phyloP scores from a whole-genome alignment of 2,888 invertebrate genomes.

The Caenorhabditis zanzibari region DNA sequence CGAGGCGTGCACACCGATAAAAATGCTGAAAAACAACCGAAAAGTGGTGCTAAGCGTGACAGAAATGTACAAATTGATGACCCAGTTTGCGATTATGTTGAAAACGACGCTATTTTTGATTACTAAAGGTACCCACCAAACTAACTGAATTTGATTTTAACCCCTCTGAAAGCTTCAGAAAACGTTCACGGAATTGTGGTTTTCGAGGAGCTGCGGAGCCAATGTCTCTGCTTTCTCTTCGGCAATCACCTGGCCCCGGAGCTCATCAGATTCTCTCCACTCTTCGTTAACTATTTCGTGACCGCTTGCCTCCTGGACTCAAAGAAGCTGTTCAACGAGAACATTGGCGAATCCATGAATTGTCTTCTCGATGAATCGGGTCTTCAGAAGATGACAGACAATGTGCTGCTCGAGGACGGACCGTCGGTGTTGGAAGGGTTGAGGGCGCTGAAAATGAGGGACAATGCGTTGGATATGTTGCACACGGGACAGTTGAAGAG shows the following conservation, averaged over 20 bases:
- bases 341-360: slow-evolving; percentile 9
- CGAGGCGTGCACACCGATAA: background rate
- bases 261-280: slow-evolving; percentile 29
- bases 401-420: slow-evolving; percentile 38
- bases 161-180: slow-evolving; percentile 19
- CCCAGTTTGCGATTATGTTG: slow-evolving; percentile 56
- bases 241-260: slow-evolving; percentile 30
- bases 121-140: slow-evolving; percentile 29
- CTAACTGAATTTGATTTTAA: background rate
- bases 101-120: slow-evolving; percentile 47
- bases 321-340: slow-evolving; percentile 45
- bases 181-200: slow-evolving; percentile 20
- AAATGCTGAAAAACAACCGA: background rate
- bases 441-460: slow-evolving; percentile 31
- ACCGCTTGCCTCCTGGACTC: slow-evolving; percentile 37
- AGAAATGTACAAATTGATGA: slow-evolving; percentile 49
- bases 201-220: slow-evolving; percentile 52
- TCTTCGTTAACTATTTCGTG: slow-evolving; percentile 48
- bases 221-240: slow-evolving; percentile 44
- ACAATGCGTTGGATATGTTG: slow-evolving; percentile 52
- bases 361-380: slow-evolving; percentile 37
- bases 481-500: slow-evolving; percentile 58
- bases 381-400: slow-evolving; percentile 28
- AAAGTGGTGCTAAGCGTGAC: slow-evolving; percentile 24
- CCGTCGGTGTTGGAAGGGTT: slow-evolving; percentile 40